Base-by-base conservation (phyloP, 53 echinoderm and acorn worm species). In the Holothuria leucospilota region DNA sequence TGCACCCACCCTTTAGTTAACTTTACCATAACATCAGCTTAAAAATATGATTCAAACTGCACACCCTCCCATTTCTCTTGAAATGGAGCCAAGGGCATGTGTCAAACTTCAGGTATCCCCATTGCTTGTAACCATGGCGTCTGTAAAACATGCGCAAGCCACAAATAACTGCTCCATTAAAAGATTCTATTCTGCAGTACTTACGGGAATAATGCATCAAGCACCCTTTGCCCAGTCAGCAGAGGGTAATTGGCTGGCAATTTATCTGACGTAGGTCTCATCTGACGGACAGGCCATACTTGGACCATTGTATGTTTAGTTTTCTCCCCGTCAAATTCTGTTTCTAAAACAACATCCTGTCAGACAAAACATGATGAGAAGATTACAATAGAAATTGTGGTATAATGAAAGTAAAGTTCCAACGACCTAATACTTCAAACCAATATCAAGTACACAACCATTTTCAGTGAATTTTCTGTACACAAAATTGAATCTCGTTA, bases 171-270 rank as follows among this genome's bases (percentile, higher is more conserved):
- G 16, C 8, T 7, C 11, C 46, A 46, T 7, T 16, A 2, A 56
- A 56, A 56, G 18, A 56, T 56, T 56, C 18, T 56, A 12, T n/a
- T n/a, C n/a, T n/a, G n/a, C 1, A 2, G 14, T 56, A 88, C 97
- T 97, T 93, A 97, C 97, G 97, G 97, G 82, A 95, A 97, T 23
- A 95, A 77, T 29, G 97, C 97, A 77, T 97, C 97, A 0, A 97
- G 87, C 26, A 97, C 97, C 27, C 97, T 63, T 65, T 97, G 97
- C 34, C 98, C 95, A 16, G 98, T 95, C 39, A 98, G 89, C 9
- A 98, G 95, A 25, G 98, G 98, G 63, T 98, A 92, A 78, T 98
- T 98, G 60, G 98, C 95, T 9, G 98, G 93, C n/a, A 95, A 90
- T 68, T 98, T 98, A 90, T 98, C 98, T 52, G 93, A 87, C 60